Percentiles rank a stretch among this genome's conserved stretches.
These are phyloP conservation scores for Meriones unguiculatus DNA, from an alignment of 2,113 vertebrate genomes.

Conservation along the genomic window DNA sequence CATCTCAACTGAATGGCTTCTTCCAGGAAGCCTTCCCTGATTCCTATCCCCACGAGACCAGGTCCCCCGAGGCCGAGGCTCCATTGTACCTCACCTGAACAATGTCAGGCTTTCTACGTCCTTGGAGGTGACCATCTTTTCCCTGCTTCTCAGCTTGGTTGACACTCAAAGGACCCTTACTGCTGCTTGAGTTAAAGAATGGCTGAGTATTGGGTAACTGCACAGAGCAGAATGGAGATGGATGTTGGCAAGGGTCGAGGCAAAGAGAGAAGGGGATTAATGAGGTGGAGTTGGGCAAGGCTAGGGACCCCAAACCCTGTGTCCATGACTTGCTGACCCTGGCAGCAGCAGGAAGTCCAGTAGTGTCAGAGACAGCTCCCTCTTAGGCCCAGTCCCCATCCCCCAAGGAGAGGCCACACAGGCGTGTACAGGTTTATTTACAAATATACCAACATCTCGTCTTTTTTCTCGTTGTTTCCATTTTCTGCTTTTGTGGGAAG, in stretches of 20 bases:
- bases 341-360: not conserved
- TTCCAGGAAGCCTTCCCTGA: slow-evolving; percentile 30
- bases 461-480: slow-evolving; percentile 79
- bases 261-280: not conserved
- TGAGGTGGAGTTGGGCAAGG: not conserved
- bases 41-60: not conserved
- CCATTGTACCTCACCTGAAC: not conserved
- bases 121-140: not conserved
- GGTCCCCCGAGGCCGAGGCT: not conserved
- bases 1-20: not conserved
- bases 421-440: slow-evolving; percentile 91
- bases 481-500: slow-evolving; percentile 79
- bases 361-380: rapidly evolving
- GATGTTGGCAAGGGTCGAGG: not conserved
- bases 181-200: not conserved
- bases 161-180: not conserved
- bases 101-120: not conserved
- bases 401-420: slow-evolving; percentile 58
- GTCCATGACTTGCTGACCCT: not conserved
- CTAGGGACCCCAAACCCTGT: not conserved
- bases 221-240: rapidly evolving
- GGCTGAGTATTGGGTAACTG: not conserved
- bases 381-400: not conserved
- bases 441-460: slow-evolving; percentile 89
- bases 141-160: not conserved